Conservation (phyloP, 2,888 invertebrate genomes). For the Polyommatus icarus region DNA sequence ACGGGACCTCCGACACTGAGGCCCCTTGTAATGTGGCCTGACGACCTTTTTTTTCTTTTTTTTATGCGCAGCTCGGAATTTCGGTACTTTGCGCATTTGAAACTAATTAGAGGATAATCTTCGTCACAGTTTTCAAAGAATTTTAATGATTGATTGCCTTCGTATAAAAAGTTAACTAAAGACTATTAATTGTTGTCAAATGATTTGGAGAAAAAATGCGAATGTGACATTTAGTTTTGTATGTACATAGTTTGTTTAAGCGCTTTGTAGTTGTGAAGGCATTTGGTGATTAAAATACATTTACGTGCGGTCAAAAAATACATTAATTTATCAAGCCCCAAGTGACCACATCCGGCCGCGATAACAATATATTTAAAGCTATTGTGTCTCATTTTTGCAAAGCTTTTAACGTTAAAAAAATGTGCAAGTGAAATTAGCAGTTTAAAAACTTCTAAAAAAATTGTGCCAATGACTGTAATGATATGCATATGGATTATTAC, state of each 20-base stretch:
- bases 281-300: too few species aligned
- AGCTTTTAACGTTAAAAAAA: too few species aligned
- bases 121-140: slow-evolving; percentile 39
- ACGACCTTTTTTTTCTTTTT: slow-evolving; percentile 71
- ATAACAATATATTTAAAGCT: too few species aligned
- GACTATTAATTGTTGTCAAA: not conserved
- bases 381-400: too few species aligned
- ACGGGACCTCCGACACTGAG: slow-evolving; percentile 76
- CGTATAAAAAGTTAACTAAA: not conserved
- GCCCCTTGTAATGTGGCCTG: slow-evolving; percentile 58
- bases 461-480: not conserved
- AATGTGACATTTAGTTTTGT: not conserved
- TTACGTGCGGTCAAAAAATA: too few species aligned
- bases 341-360: too few species aligned
- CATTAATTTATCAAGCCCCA: too few species aligned
- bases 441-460: not conserved
- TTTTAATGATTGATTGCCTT: slow-evolving; percentile 38
- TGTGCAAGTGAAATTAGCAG: too few species aligned
- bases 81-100: slow-evolving; percentile 43
- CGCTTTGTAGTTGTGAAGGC: not conserved
- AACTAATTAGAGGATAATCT: slow-evolving; percentile 44
- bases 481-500: slow-evolving; percentile 7
- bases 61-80: slow-evolving; percentile 50
- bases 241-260: not conserved
- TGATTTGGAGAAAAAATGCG: not conserved